Conservation (phyloP, 2,888 invertebrate species). For the Brenthis daphne region DNA sequence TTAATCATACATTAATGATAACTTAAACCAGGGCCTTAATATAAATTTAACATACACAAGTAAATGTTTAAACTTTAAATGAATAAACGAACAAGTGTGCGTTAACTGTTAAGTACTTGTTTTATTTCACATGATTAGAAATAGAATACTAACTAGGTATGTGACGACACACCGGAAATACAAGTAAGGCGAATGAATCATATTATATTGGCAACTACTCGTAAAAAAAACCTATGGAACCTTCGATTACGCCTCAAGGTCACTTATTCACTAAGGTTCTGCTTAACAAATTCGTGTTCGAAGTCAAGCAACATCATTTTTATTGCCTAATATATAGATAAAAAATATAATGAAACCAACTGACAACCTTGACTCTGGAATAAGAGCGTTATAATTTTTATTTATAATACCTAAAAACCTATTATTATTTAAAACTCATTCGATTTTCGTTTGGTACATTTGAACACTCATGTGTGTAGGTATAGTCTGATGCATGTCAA, state of each 20-base stretch:
- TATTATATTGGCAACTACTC: constrained; percentile 32
- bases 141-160: constrained; percentile 3
- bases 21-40: too few species aligned
- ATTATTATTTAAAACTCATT: too few species aligned
- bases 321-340: background rate
- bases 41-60: too few species aligned
- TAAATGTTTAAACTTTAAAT: too few species aligned
- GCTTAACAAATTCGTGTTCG: constrained; percentile 16
- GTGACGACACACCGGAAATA: constrained; percentile 34
- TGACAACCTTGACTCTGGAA: background rate
- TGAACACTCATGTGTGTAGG: too few species aligned
- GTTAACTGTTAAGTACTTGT: too few species aligned
- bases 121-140: constrained; percentile 3
- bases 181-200: constrained; percentile 40
- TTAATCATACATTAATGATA: too few species aligned
- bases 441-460: too few species aligned
- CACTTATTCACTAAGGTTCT: constrained; percentile 29
- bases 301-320: constrained; percentile 1
- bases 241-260: constrained; percentile 32
- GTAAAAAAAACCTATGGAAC: constrained; percentile 34
- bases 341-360: background rate
- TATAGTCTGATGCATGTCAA: too few species aligned
- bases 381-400: too few species aligned
- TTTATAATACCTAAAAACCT: too few species aligned
- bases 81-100: too few species aligned